Percentiles rank a stretch among this genome's conserved stretches.
These are phyloP conservation scores for Alaudala cheleensis DNA, from an alignment of 2,113 vertebrate species.

Conservation along the genomic window DNA sequence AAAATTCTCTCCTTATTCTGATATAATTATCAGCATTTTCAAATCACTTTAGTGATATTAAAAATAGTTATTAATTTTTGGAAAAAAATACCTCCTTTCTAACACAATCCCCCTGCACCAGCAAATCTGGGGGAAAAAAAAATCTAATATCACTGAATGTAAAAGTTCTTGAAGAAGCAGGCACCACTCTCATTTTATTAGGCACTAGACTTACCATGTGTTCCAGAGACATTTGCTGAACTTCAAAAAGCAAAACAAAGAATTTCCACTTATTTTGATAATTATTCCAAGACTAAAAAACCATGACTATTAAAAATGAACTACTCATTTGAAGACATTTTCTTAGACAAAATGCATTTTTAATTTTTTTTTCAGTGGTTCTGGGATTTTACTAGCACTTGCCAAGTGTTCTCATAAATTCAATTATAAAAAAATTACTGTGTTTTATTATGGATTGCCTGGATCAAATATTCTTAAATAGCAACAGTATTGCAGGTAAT, in stretches of 20 bases:
- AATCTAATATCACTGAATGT: neutral
- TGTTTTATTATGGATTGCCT: neutral
- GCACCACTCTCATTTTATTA: neutral
- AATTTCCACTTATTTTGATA: neutral
- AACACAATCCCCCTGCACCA: too few species aligned
- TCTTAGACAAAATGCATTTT: neutral
- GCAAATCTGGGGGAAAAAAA: neutral
- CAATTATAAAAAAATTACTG: neutral
- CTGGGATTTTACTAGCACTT: neutral
- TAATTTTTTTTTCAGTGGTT: neutral
- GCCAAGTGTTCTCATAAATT: neutral
- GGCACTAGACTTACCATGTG: neutral
- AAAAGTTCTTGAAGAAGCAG: neutral
- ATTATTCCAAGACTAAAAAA: neutral
- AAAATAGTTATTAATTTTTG: accelerated
- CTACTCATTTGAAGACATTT: neutral
- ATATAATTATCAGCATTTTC: neutral
- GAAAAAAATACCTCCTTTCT: neutral
- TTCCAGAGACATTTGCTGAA: neutral
- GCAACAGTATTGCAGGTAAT: neutral
- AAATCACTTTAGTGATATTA: neutral
- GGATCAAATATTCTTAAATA: neutral
- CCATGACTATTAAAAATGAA: neutral
- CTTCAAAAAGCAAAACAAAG: neutral
- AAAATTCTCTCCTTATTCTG: neutral